Evolutionary conservation across 2,888 invertebrate species (phyloP), one percentile per base, ranked within the genome.

Genomic region (Nomada fabriciana): DNA sequence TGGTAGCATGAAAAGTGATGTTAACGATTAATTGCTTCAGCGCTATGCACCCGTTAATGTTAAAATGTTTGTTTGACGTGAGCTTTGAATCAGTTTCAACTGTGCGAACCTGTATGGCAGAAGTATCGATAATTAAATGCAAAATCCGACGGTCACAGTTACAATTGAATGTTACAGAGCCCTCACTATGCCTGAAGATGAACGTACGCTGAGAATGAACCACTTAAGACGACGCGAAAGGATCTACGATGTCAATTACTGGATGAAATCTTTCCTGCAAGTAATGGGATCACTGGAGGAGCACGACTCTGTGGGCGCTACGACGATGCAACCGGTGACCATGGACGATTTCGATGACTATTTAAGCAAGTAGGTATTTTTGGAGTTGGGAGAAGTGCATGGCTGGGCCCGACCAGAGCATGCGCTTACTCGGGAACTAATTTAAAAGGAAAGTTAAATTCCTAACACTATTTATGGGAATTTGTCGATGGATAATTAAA

Each of bases 301-400:
- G 84, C 95, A 95, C n/a, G 97, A 97, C 88, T 97, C 97, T 84
- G 96, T 97, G 69, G 97, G 97, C 18, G 97, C 97, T 4, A 97
- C 97, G 0, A 97, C 96, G 42, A 97, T 98, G 97, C 97, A 97
- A 85, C 98, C 98, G 0, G 97, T 98, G n/a, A 97, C 97, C 9
- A 96, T 98, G 90, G 98, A 98, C 89, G 98, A 98, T 93, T 98
- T 98, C 92, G 98, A 98, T 91, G 97, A 98, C 93, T 98, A 98
- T 91, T 95, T 98, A 75, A 96, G 97, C 83, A 97, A 97, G 97
- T 98, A 95, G 95, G 96, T 95, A 87, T 78, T 85, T 82, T 47
- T 73, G 74, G 64, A 78, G 80, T 85, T 79, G 55, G 43, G 42
- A 57, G 13, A 78, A 69, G 86, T 91, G 93, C 91, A 91, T 92